Evolutionary conservation across 2,888 invertebrate genomes (phyloP), one percentile per base, ranked within the genome.

Genomic region (Sphaerophoria rueppellii): DNA sequence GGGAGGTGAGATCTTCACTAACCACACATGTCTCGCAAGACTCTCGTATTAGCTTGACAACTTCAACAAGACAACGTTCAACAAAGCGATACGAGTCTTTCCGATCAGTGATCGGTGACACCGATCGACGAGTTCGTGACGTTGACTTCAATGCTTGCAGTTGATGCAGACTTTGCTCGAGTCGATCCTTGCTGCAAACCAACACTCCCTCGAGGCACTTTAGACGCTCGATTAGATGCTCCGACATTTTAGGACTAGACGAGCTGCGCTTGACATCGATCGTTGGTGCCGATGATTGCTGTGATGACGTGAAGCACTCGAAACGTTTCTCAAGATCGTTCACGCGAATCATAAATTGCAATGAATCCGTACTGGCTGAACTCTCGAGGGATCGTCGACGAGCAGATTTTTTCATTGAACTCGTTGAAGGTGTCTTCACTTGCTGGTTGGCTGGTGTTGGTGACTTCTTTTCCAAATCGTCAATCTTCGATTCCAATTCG

Each of bases 241-340:
- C 93, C 0, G 93, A 93, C 46, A 93, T 91, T 72, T 92, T 92
- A n/a, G 91, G 89, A 58, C 91, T 87, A 73, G 89, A 88, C 48
- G 86, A 65, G 57, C 65, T 83, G 12, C 88, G 81, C 81, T 87
- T 87, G 7, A 86, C 87, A 6, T 89, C 89, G 14, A 88, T 88
- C 58, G 69, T 70, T 65, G 87, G 81, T 12, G 88, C 77, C 2
- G 88, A 88, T 2, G 88, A 74, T 12, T 87, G 86, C 35, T 79
- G 71, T 0, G 87, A 86, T 0, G 88, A 81, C 0, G 89, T 87
- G 37, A 94, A 95, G 86, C 94, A 94, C 14, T 95, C 94, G 55
- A 96, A 95, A 92, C 96, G 95, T 87, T 95, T 94, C 92, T 97
- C 97, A 88, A 96, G 92, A 63, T 95, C 95, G 89, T 95, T 95